Base-by-base conservation (phyloP, 2,888 invertebrate genomes). In the Beris chalybata region DNA sequence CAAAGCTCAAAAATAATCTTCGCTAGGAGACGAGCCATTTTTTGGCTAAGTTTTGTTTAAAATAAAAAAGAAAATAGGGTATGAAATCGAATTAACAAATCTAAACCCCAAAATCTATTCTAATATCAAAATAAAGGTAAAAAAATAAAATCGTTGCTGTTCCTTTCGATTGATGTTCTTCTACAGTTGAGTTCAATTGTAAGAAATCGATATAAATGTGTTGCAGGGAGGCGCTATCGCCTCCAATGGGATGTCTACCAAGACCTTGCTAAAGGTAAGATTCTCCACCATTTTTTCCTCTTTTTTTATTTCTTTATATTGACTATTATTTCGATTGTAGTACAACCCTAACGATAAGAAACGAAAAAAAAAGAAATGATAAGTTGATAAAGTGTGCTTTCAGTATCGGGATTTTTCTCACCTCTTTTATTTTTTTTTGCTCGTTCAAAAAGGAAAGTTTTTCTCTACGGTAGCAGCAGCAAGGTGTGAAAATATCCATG, bases 191-290 rank as follows among this genome's bases (percentile, higher is more conserved):
- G 38, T 38, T 5, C 9, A 44, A 48, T 13, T 12, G 12, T 11
- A 48, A 48, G 15, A 12, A 48, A 15, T 48, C 15, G 11, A 48
- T 30, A 55, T 38, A 44, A 45, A 64, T 64, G 64, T 47, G n/a
- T 45, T 64, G 64, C 48, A 55, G 32, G 64, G 64, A 64, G 67
- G 59, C 59, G 30, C 38, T 43, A 12, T 52, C 47, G 64, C 64
- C 67, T 59, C 44, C 54, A 54, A 59, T 59, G 67, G 64, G 59
- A 67, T 67, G 67, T 44, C 59, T 52, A 13, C 48, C 29, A 54
- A 58, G 58, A 57, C 67, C 67, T 67, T 67, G 67, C 67, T 67
- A 59, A 67, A 58, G 67, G 67, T 67, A 67, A 61, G 61, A n/a
- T 50, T 12, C 30, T 38, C 5, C 9, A 3, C 5, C 9, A 38